Evolutionary conservation across 2,113 vertebrate species (phyloP).

Genomic region (Lophochroa leadbeateri): DNA sequence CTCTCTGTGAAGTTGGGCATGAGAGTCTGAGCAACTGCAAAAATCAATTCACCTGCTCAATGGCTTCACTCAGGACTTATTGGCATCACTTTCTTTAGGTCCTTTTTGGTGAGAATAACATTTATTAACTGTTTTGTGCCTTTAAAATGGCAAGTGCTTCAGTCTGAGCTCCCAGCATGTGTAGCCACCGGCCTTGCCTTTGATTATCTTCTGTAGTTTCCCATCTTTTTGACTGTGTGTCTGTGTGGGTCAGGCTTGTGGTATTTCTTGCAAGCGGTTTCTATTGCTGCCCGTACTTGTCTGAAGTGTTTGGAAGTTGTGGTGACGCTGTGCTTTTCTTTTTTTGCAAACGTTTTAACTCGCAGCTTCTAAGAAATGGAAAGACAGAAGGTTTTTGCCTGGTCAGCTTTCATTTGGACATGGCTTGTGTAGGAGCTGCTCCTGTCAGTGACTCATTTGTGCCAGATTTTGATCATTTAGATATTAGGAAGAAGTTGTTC

Average conservation of each 20-base stretch:
- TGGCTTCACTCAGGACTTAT: background rate
- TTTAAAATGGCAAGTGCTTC: fast-evolving
- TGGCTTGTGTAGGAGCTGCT: fast-evolving
- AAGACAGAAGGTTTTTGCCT: background rate
- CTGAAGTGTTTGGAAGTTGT: background rate
- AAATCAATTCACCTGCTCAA: fast-evolving
- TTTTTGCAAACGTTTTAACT: background rate
- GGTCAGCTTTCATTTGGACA: background rate
- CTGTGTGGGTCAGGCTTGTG: background rate
- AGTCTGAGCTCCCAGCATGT: background rate
- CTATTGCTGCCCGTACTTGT: background rate
- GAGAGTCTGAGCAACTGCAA: background rate
- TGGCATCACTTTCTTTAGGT: background rate
- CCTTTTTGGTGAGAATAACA: background rate
- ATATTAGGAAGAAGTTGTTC: no score
- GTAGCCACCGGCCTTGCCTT: background rate
- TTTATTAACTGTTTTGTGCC: background rate
- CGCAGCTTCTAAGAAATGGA: fast-evolving
- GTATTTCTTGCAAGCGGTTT: background rate
- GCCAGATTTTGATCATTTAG: fast-evolving
- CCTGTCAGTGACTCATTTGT: background rate
- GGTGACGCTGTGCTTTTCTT: background rate
- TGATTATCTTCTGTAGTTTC: background rate
- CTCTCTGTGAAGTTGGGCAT: background rate
- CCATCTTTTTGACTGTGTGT: background rate